These are phyloP conservation scores for Prionchulus punctatus DNA, from an alignment of 2,888 invertebrate species.

Conservation along the genomic window DNA sequence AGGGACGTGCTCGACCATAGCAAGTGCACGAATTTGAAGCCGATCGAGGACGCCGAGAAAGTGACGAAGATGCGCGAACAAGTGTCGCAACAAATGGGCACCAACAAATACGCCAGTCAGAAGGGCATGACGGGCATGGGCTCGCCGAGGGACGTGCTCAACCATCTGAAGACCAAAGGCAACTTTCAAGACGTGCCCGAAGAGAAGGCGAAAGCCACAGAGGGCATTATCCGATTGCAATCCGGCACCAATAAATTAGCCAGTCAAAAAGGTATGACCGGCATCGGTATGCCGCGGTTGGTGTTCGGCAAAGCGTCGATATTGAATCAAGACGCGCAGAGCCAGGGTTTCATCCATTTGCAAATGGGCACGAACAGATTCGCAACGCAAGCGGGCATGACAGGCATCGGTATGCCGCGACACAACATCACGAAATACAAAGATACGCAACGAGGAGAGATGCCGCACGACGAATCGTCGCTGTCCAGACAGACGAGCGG, in stretches of 20 bases:
- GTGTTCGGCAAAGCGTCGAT: conserved; percentile 23
- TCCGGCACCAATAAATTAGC: conserved; percentile 42
- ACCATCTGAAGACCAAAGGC: conserved; percentile 29
- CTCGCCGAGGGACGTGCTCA: conserved; percentile 27
- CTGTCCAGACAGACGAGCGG: conserved; percentile 28
- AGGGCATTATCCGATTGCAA: conserved; percentile 40
- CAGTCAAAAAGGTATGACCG: conserved; percentile 41
- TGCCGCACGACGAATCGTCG: conserved; percentile 31
- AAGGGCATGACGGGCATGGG: conserved; percentile 42
- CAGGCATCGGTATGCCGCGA: conserved; percentile 27
- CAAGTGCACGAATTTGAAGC: conserved; percentile 27
- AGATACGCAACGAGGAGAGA: conserved; percentile 22
- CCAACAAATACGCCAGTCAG: conserved; percentile 41
- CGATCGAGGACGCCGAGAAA: conserved; percentile 28
- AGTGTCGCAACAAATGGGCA: conserved; percentile 39
- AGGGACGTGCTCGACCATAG: conserved; percentile 30
- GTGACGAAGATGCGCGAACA: conserved; percentile 26
- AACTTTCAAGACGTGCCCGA: conserved; percentile 29
- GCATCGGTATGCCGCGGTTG: conserved; percentile 41
- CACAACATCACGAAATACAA: conserved; percentile 29
- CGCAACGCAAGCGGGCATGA: conserved; percentile 23
- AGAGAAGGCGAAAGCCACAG: conserved; percentile 30
- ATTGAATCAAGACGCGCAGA: conserved; percentile 27
- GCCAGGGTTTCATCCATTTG: conserved; percentile 32
- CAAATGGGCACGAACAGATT: conserved; percentile 31